Base-by-base conservation (phyloP, 2,113 vertebrate genomes). In the Regulus satrapa region DNA sequence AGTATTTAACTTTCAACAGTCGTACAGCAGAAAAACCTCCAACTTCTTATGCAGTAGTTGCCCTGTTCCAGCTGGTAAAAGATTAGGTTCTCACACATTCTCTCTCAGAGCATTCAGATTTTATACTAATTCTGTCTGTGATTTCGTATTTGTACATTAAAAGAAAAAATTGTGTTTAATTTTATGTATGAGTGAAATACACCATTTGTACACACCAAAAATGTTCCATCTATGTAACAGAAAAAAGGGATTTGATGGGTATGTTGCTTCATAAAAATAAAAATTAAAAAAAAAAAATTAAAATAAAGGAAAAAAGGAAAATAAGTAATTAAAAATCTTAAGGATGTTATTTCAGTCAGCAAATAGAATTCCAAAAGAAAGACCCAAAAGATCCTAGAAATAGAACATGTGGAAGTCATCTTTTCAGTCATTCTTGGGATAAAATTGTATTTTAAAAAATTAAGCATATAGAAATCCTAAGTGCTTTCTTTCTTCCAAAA, bases 271-370 rank as follows among this genome's bases (percentile, higher is more conserved):
- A 24, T 32, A 62, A 78, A 58, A 49, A 46, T 17, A 20, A n/a
- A n/a, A n/a, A 77, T 23, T 16, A 1, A 3, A 11, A 32, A 61
- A 17, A 1, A 3, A 11, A 32, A 61, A 64, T 26, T 1, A 18
- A 36, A 64, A 29, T 1, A 18, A 36, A n/a, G 4, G 8, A 75
- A 34, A 32, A 82, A 59, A 36, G 12, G 9, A 66, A 84, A 84
- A 6, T 3, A 56, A 69, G 14, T 40, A 6, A n/a, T n/a, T 7
- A 63, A 59, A 89, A 92, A 62, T 14, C 8, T 61, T 76, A 29
- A 20, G 8, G 36, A 1, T 3, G 1, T 75, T 74, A 41, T 59
- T 82, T 48, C 10, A 85, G 29, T 85, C 40, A 79, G 29, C 6
- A 82, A 75, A 79, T 4, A 72, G 13, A 87, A 85, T 52, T 88